Evolutionary conservation across 1,140 invertebrate species (phyloP).

Genomic region (Pseudomyrmex dendroicus): DNA sequence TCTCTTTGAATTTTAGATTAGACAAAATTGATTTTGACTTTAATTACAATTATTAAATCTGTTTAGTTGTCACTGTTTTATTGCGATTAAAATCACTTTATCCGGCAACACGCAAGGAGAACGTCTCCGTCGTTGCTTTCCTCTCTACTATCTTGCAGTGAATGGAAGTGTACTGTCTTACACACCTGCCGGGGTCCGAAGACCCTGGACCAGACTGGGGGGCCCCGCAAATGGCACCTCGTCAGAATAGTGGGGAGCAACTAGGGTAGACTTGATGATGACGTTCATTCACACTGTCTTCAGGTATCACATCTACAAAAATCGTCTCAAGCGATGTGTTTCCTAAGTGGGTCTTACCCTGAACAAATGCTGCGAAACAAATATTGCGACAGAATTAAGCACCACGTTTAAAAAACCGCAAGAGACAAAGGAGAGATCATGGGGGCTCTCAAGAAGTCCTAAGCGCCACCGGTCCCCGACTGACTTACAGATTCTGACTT

Average conservation of each 20-base stretch:
- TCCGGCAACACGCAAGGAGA: neutral
- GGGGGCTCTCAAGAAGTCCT: conserved; percentile 16
- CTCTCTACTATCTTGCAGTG: conserved; percentile 46
- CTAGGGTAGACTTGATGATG: conserved; percentile 13
- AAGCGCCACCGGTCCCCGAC: conserved; percentile 55
- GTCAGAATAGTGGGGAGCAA: conserved; percentile 52
- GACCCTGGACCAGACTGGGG: conserved; percentile 39
- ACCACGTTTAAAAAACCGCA: too few relatives aligned
- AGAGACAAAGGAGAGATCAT: neutral
- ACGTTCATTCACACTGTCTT: neutral
- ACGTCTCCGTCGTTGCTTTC: neutral
- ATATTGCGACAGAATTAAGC: neutral
- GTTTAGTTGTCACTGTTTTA: neutral
- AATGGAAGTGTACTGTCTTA: conserved; percentile 70
- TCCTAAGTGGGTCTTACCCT: too few relatives aligned
- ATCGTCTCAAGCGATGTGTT: neutral
- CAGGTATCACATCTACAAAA: neutral
- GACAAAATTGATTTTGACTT: neutral
- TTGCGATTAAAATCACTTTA: neutral
- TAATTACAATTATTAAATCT: neutral
- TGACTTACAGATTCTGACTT: conserved; percentile 45
- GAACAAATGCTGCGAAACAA: neutral
- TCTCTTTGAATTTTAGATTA: neutral
- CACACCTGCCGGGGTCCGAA: conserved; percentile 65
- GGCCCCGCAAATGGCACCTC: conserved; percentile 63